A percentile compares a stretch with the other conserved stretches of the same genome.
Evolutionary conservation across 2,888 invertebrate species (phyloP).

Genomic region (Stenodema calcarata): DNA sequence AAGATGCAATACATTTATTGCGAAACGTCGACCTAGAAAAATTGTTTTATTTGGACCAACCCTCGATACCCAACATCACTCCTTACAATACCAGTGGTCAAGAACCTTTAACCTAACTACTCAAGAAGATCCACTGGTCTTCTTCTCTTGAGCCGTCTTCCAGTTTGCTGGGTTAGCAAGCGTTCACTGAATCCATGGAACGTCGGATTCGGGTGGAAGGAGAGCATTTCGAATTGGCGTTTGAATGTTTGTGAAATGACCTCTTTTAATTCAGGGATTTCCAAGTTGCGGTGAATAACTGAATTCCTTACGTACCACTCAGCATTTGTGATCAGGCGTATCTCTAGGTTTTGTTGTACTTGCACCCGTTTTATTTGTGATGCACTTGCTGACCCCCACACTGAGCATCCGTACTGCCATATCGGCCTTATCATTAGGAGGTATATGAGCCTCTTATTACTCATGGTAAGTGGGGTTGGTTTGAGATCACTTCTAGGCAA

Average conservation of each 20-base stretch:
- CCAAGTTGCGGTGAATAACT: neutral
- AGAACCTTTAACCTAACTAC: too few relatives aligned
- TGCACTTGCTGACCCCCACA: neutral
- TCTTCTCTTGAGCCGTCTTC: neutral
- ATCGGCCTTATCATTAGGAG: constrained; percentile 7
- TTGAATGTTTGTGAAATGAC: constrained; percentile 6
- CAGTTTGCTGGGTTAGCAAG: neutral
- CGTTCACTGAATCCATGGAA: constrained; percentile 9
- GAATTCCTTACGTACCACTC: constrained; percentile 27
- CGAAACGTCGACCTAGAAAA: too few relatives aligned
- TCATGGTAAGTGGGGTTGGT: neutral
- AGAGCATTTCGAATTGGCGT: neutral
- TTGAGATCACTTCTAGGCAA: too few relatives aligned
- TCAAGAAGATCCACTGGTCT: too few relatives aligned
- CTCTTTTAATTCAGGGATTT: neutral
- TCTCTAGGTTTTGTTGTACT: neutral
- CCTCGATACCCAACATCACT: too few relatives aligned
- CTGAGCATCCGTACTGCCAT: constrained; percentile 18
- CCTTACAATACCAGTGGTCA: too few relatives aligned
- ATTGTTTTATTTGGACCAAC: too few relatives aligned
- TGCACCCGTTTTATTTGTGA: neutral
- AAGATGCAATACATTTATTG: too few relatives aligned
- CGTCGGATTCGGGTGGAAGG: neutral
- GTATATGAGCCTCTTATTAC: constrained; percentile 4
- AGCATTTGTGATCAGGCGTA: constrained; percentile 9